These are phyloP conservation scores for Orussus abietinus DNA, from an alignment of 1,140 invertebrate species.

Conservation along the genomic window DNA sequence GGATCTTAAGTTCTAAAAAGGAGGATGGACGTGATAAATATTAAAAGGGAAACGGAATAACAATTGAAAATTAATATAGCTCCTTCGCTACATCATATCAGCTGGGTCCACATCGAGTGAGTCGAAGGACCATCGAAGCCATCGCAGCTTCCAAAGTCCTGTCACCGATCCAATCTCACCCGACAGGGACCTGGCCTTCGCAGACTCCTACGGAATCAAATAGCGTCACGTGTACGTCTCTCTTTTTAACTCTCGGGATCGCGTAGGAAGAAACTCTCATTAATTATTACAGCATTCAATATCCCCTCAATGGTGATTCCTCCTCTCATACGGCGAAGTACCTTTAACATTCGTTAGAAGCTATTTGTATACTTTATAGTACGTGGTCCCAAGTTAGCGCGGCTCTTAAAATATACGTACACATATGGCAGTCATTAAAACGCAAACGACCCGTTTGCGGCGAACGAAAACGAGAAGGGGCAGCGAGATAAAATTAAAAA, in stretches of 20 bases:
- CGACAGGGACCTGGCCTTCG: too few relatives aligned
- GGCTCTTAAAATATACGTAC: constrained; percentile 41
- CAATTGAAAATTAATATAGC: constrained; percentile 35
- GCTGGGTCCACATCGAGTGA: constrained; percentile 6
- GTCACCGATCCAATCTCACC: too few relatives aligned
- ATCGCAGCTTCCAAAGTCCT: too few relatives aligned
- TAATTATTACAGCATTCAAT: constrained; percentile 29
- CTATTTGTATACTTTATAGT: constrained; percentile 40
- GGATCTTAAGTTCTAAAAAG: constrained; percentile 30
- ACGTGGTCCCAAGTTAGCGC: constrained; percentile 47
- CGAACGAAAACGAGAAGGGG: constrained; percentile 20
- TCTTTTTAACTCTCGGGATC: constrained; percentile 26
- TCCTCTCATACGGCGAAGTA: constrained; percentile 27
- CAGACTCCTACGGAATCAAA: neutral
- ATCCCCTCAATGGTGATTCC: constrained; percentile 23
- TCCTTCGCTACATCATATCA: constrained; percentile 22
- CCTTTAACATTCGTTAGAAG: constrained; percentile 49
- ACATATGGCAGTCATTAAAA: constrained; percentile 43
- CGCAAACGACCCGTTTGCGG: constrained; percentile 33
- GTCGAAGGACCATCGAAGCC: too few relatives aligned
- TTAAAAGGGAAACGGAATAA: constrained; percentile 39
- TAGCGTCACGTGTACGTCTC: neutral
- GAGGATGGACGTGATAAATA: constrained; percentile 34
- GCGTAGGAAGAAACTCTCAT: constrained; percentile 30
- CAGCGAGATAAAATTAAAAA: constrained; percentile 12